Conservation (phyloP, 37 sponge, comb jelly and placozoan genomes). For the Amphimedon queenslandica region DNA sequence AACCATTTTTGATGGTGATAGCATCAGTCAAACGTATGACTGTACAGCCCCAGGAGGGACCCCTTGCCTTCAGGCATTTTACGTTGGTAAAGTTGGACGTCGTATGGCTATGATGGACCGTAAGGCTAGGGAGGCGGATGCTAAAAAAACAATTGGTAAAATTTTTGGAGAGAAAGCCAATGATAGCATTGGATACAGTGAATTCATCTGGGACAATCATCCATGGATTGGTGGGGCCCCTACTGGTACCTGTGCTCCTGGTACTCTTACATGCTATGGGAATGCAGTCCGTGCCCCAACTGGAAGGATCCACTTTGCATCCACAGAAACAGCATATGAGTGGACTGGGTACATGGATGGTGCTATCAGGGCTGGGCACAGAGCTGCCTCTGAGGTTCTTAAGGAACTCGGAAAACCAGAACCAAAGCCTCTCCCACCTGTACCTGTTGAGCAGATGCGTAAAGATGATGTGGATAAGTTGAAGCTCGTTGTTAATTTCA, state of each 20-base stretch:
- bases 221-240: not conserved
- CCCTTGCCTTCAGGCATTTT: not conserved
- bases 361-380: not conserved
- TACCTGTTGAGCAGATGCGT: no score
- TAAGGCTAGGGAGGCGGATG: not conserved
- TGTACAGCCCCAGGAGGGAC: not conserved
- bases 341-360: slow-evolving; percentile 1
- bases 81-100: not conserved
- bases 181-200: not conserved
- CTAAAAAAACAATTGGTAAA: not conserved
- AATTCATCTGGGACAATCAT: not conserved
- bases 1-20: not conserved
- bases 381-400: no score
- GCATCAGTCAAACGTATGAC: not conserved
- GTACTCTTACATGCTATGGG: not conserved
- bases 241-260: not conserved
- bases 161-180: not conserved
- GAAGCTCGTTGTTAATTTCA: no score
- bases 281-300: not conserved
- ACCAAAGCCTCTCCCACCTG: no score
- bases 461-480: no score
- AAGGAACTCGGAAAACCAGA: no score
- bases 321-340: not conserved
- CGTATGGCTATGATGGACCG: not conserved
- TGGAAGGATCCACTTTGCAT: not conserved